Evolutionary conservation across 2,797 vertebrate species (phyloP).

Genomic region (Balearica regulorum): DNA sequence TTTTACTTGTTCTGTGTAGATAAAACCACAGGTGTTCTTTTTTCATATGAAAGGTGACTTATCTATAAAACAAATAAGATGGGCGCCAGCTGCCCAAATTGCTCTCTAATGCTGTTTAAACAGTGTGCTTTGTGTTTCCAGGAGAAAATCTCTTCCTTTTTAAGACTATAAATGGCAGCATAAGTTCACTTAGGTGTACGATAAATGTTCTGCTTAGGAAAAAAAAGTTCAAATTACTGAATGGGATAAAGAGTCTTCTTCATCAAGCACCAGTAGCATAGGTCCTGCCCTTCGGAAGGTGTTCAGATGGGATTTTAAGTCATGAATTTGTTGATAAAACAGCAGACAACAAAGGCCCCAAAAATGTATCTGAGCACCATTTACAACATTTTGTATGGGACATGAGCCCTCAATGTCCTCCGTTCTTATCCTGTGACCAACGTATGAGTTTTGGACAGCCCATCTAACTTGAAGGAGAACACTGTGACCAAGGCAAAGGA

Average conservation of each 20-base stretch:
- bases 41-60: constrained; percentile 26
- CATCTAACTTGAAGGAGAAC: not conserved
- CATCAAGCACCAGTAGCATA: not conserved
- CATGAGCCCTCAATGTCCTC: not conserved
- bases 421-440: not conserved
- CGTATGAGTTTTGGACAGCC: not conserved
- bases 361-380: not conserved
- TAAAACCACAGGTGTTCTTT: constrained; percentile 40
- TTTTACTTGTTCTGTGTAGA: constrained; percentile 12
- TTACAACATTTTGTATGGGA: not conserved
- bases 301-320: not conserved
- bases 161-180: constrained; percentile 15
- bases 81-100: constrained; percentile 49
- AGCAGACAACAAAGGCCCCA: not conserved
- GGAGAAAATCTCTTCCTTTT: constrained; percentile 24
- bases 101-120: constrained; percentile 42
- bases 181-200: constrained; percentile 8
- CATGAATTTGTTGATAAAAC: not conserved
- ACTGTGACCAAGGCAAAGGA: not conserved
- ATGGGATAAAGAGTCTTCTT: not conserved
- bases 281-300: not conserved
- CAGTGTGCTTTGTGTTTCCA: constrained; percentile 22
- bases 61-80: constrained; percentile 51
- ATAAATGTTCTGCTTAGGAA: not conserved
- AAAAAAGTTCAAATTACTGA: not conserved